A percentile compares a stretch with the other conserved stretches of the same genome.
These are phyloP conservation scores for Nothocercus julius DNA, from an alignment of 2,113 vertebrate species.

Conservation along the genomic window DNA sequence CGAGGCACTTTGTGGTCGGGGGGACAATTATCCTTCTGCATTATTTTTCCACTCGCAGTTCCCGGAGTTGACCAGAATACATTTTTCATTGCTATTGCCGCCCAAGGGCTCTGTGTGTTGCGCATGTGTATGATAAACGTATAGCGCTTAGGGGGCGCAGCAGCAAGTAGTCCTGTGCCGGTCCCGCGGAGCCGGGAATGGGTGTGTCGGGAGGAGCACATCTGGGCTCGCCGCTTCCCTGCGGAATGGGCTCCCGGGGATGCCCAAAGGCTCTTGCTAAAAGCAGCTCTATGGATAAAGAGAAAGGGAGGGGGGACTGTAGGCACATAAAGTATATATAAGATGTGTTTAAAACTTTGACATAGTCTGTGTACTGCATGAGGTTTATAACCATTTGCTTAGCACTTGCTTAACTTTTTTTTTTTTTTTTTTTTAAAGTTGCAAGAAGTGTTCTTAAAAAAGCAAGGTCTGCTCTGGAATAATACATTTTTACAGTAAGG, in stretches of 20 bases:
- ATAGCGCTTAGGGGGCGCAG: neutral
- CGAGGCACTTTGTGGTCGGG: slow-evolving; percentile 2
- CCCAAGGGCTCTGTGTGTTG: neutral
- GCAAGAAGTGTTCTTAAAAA: slow-evolving; percentile 41
- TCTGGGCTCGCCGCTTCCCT: neutral
- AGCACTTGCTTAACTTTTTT: neutral
- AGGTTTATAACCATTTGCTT: slow-evolving; percentile 46
- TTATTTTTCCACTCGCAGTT: neutral
- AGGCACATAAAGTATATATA: neutral
- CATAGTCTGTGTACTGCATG: neutral
- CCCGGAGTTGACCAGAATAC: slow-evolving; percentile 21
- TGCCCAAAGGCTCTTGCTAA: neutral
- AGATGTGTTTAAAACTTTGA: neutral
- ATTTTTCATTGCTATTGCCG: neutral
- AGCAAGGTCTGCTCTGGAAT: slow-evolving; percentile 1
- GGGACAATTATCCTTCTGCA: slow-evolving; percentile 24
- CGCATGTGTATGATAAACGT: neutral
- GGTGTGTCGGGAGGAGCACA: neutral
- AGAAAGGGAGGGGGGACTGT: neutral
- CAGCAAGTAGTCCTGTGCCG: neutral
- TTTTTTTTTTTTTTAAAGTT: slow-evolving; percentile 60
- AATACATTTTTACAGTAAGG: neutral
- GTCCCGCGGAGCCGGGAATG: neutral
- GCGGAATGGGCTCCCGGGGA: accelerated
- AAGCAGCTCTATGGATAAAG: neutral